A percentile compares a stretch with the other conserved stretches of the same genome.
Conservation (phyloP, 1,140 invertebrate genomes). For the Drosophila pandora region DNA sequence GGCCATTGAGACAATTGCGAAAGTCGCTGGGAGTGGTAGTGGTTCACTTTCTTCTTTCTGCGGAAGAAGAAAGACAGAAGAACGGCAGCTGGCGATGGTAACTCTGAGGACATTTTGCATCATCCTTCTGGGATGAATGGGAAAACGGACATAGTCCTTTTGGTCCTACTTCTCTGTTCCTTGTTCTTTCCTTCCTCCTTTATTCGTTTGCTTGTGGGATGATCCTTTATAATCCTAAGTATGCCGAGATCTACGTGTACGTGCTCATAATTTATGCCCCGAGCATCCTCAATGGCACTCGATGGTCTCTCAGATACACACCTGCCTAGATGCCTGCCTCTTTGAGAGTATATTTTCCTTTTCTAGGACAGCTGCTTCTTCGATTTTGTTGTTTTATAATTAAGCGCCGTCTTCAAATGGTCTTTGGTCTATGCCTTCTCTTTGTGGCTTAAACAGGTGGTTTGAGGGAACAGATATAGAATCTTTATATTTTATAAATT, state of each 20-base stretch:
- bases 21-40: constrained; percentile 50
- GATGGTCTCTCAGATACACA: constrained; percentile 31
- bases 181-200: too few relatives aligned
- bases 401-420: constrained; percentile 53
- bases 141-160: constrained; percentile 53
- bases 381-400: constrained; percentile 68
- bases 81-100: constrained; percentile 58
- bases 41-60: constrained; percentile 45
- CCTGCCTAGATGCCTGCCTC: constrained; percentile 39
- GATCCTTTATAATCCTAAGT: constrained; percentile 70
- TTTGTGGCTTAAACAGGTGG: constrained; percentile 35
- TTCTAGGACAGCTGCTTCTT: constrained; percentile 55
- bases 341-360: constrained; percentile 26
- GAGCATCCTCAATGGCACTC: constrained; percentile 24
- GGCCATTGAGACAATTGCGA: constrained; percentile 53
- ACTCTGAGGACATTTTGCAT: constrained; percentile 63
- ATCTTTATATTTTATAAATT: neutral
- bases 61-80: constrained; percentile 17
- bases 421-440: constrained; percentile 15
- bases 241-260: constrained; percentile 50
- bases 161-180: constrained; percentile 30
- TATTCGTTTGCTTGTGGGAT: constrained; percentile 44
- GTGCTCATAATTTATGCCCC: constrained; percentile 73
- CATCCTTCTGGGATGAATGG: constrained; percentile 49
- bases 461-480: neutral